Evolutionary conservation across 2,797 vertebrate genomes (phyloP).

Genomic region (Varecia variegata): DNA sequence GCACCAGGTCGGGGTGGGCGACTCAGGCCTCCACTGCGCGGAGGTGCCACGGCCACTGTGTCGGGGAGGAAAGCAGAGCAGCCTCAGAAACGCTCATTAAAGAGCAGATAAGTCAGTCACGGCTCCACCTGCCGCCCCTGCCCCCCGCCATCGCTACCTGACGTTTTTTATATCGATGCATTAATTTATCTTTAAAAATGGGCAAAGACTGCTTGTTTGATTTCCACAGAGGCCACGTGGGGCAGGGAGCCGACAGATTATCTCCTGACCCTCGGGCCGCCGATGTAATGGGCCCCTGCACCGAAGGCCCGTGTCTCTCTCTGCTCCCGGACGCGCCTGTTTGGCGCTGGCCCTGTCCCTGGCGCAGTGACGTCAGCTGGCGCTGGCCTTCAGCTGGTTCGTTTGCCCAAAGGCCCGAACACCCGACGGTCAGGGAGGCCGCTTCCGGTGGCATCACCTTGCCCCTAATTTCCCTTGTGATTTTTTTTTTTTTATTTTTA

Average conservation of each 20-base stretch:
- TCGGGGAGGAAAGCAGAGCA: not conserved
- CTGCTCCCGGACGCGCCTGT: fast-evolving
- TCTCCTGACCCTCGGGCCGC: not conserved
- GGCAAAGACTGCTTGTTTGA: not conserved
- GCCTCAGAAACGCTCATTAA: not conserved
- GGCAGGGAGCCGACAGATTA: not conserved
- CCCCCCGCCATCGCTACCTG: not conserved
- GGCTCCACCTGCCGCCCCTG: not conserved
- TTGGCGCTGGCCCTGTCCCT: not conserved
- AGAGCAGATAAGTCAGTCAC: not conserved
- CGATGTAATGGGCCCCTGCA: not conserved
- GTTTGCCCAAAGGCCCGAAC: not conserved
- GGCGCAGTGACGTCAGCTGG: not conserved
- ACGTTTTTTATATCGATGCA: not conserved
- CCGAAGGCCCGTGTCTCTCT: not conserved
- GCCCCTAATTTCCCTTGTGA: no score
- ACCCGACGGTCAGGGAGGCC: not conserved
- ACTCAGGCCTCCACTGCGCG: not conserved
- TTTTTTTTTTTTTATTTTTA: no score
- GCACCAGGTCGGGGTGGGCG: not conserved
- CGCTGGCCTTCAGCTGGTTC: not conserved
- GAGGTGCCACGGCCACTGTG: not conserved
- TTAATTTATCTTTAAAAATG: slow-evolving; percentile 35
- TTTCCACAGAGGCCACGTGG: not conserved
- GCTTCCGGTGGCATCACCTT: not conserved